A percentile compares a stretch with the other conserved stretches of the same genome.
Conservation (phyloP, 2,888 invertebrate genomes). For the Spilarctia lutea region DNA sequence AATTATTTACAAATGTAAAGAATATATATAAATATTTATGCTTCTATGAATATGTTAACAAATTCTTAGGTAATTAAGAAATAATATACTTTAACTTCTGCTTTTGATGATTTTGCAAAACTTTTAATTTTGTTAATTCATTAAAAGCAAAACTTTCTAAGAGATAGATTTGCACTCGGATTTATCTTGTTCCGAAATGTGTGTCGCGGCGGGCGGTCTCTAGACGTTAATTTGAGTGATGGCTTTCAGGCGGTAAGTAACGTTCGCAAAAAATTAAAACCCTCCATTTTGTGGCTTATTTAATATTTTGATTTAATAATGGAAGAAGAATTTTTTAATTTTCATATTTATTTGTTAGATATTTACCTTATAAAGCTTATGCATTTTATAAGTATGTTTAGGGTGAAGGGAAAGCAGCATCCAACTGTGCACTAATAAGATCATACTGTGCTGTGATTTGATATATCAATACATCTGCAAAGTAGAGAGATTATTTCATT, state of each 20-base stretch:
- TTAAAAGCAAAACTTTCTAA: conserved; percentile 9
- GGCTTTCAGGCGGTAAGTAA: conserved; percentile 58
- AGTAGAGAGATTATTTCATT: conserved; percentile 1
- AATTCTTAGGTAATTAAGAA: not conserved
- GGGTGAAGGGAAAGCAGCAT: not conserved
- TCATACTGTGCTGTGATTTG: conserved; percentile 1
- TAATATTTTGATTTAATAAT: conserved; percentile 4
- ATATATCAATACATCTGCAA: conserved; percentile 7
- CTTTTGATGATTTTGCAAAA: not conserved
- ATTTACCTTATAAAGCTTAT: not conserved
- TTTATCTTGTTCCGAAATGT: conserved; percentile 35
- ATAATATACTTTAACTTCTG: not conserved
- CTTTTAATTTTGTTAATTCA: not conserved
- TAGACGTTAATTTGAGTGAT: conserved; percentile 73
- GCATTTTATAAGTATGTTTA: not conserved
- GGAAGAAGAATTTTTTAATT: conserved; percentile 2
- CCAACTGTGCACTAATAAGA: conserved; percentile 12
- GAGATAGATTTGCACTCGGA: conserved; percentile 20
- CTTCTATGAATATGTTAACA: not conserved
- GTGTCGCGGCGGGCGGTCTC: conserved; percentile 26
- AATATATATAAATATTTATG: no score
- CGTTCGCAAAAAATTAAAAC: conserved; percentile 42
- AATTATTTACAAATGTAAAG: no score
- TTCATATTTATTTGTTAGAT: not conserved
- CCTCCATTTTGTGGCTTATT: conserved; percentile 1